Evolutionary conservation across 2,888 invertebrate genomes (phyloP), one percentile per base, ranked within the genome.

Genomic region (Polyploca ridens): DNA sequence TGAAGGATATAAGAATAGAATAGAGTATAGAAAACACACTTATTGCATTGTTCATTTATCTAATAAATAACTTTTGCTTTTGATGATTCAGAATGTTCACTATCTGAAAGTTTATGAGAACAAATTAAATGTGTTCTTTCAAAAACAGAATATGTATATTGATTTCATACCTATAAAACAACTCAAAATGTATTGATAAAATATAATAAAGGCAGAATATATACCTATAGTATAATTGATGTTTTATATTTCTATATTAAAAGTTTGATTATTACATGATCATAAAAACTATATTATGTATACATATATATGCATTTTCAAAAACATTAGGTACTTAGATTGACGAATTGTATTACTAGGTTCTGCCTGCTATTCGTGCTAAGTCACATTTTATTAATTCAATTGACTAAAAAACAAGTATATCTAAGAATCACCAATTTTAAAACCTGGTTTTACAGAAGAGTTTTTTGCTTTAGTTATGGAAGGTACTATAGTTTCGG

Each of bases 381-480:
- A 44, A 46, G 49, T 49, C 7, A 38, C 38, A 10, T 10, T 27
- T 10, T n/a, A 54, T 19, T 4, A 10, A 54, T 54, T 16, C 10
- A 54, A 54, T 54, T 19, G 54, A 19, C 19, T 46, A 46, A 3
- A 5, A 16, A 16, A 16, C 10, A 49, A 16, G 5, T 16, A 41
- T 61, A 33, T 65, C 70, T 78, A 78, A n/a, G 76, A 74, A 63
- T 90, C 88, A 38, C 77, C 70, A 68, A 92, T 87, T 63, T 78
- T 87, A 67, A 93, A 94, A 14, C 93, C 92, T 3, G 90, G 87
- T 80, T 89, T 93, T 5, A 91, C 80, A 19, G 76, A 81, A 3
- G 73, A 63, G 66, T 79, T 85, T 66, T 88, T 90, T 62, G 93
- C 91, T 74, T 87, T 93, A 0, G 92, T 91, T 3, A 94, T 84